Conservation (phyloP, 64 coral and sea anemone genomes). For the Dendrophyllia cribrosa region DNA sequence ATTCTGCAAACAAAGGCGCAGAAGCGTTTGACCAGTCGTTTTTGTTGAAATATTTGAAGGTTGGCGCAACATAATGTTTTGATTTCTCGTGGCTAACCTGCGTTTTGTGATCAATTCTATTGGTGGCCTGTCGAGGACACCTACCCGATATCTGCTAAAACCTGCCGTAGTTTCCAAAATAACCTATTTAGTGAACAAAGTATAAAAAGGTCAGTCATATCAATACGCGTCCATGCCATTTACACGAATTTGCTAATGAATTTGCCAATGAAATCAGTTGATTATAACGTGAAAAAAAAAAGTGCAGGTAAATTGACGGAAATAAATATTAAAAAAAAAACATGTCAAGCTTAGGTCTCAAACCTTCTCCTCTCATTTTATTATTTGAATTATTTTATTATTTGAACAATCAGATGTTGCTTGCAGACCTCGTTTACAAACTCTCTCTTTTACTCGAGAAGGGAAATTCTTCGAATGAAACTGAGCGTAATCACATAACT, state of each 20-base stretch:
- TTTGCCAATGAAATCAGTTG: too few species aligned
- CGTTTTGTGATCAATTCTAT: neutral
- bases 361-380: too few species aligned
- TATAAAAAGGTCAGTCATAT: neutral
- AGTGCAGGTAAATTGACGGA: too few species aligned
- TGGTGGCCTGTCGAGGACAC: constrained; percentile 1
- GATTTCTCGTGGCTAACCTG: neutral
- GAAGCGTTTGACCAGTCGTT: neutral
- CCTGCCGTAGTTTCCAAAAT: constrained; percentile 34
- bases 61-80: constrained; percentile 24
- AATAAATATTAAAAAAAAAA: too few species aligned
- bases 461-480: too few species aligned
- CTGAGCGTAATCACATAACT: too few species aligned
- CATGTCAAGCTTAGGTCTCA: too few species aligned
- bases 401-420: too few species aligned
- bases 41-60: constrained; percentile 42
- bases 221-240: neutral
- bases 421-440: too few species aligned
- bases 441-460: too few species aligned
- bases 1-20: constrained; percentile 1
- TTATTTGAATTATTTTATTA: too few species aligned
- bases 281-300: too few species aligned
- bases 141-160: neutral
- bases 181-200: neutral
- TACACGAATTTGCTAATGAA: neutral